Percentiles rank a stretch among this genome's conserved stretches.
These are phyloP conservation scores for Sphinx pinastri DNA, from an alignment of 2,888 invertebrate genomes.

Conservation along the genomic window DNA sequence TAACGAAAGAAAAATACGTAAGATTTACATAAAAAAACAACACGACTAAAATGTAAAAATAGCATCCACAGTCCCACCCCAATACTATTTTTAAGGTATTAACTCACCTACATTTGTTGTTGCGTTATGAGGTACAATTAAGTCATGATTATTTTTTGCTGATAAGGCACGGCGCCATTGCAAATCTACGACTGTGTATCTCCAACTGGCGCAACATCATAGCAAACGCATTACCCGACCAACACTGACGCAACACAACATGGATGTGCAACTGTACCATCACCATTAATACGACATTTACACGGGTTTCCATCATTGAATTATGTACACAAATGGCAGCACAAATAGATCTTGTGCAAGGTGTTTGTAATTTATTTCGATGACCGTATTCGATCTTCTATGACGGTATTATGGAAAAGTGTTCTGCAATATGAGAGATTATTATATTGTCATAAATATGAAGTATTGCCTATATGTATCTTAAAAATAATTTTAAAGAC, in stretches of 20 bases:
- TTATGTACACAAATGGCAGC: constrained; percentile 63
- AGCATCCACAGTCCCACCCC: constrained; percentile 16
- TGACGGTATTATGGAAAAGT: not conserved
- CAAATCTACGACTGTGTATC: too few species aligned
- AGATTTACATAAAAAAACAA: constrained; percentile 19
- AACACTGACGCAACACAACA: constrained; percentile 49
- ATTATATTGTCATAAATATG: not conserved
- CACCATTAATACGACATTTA: constrained; percentile 72
- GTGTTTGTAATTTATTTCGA: not conserved
- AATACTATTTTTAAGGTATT: too few species aligned
- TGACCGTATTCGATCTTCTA: not conserved
- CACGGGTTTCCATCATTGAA: constrained; percentile 74
- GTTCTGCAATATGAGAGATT: not conserved
- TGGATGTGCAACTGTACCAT: constrained; percentile 47
- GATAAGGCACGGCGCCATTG: too few species aligned
- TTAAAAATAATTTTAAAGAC: too few species aligned
- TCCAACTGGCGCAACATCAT: not conserved
- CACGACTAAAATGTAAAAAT: not conserved
- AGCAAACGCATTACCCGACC: not conserved
- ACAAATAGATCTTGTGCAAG: constrained; percentile 9
- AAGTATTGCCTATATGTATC: too few species aligned
- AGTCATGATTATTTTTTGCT: not conserved
- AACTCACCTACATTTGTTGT: too few species aligned
- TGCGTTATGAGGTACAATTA: too few species aligned
- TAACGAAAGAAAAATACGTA: constrained; percentile 46